Evolutionary conservation across 2,888 invertebrate genomes (phyloP), one percentile per base, ranked within the genome.

Genomic region (Andrena chrysosceles): DNA sequence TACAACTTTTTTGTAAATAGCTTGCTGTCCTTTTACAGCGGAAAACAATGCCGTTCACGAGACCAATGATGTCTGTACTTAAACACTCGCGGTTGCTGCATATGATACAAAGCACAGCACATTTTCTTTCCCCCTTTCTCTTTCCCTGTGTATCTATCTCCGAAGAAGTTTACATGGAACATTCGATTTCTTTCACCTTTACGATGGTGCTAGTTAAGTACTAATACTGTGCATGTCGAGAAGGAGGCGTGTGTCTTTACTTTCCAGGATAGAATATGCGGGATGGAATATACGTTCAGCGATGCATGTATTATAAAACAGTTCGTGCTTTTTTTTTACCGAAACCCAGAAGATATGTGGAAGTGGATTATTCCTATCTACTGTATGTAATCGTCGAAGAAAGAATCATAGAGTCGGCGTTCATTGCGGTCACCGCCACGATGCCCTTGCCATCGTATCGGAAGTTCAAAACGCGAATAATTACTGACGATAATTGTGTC

Each of bases 341-440:
- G 52, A 73, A 70, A 77, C 69, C 66, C 54, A 62, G 69, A 68
- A 62, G 42, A 23, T 67, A 67, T 80, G 63, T 42, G 49, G 62
- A 10, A 71, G 0, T 10, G 13, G 35, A 35, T 35, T 35, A 35
- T 35, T 10, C n/a, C n/a, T n/a, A n/a, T n/a, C n/a, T n/a, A n/a
- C 2, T 13, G 60, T 80, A 67, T 80, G 64, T 83, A 83, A 80
- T 76, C 63, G 31, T 63, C 23, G 31, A 31, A 54, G n/a, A 23
- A 59, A 26, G 31, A 62, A 54, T 20, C 29, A 23, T 20, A 26
- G 33, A 29, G 8, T 64, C 59, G 2, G 23, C 20, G n/a, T 49
- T 49, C 23, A 8, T 23, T n/a, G n/a, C n/a, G n/a, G n/a, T n/a
- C n/a, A n/a, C n/a, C 0, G 1, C n/a, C 1, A 5, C 52, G 6